phyloP scores from a whole-genome alignment of 2,888 invertebrate genomes.

The Mythimna impura region DNA sequence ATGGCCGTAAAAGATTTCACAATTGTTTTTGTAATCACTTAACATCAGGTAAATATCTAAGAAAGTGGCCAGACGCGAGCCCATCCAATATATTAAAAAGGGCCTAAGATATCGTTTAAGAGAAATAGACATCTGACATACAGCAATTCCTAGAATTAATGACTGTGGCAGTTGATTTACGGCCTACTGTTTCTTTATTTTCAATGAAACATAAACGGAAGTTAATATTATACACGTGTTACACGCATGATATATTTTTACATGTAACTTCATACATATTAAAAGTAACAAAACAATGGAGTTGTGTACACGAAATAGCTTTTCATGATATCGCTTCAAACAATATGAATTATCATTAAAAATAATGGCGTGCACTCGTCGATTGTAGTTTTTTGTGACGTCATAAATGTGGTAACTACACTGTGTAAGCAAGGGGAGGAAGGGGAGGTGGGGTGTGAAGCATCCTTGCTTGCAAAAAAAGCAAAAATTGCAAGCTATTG shows the following conservation, averaged over 20 bases:
- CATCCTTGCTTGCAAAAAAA: neutral
- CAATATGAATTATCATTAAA: slow-evolving; percentile 49
- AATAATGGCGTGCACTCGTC: slow-evolving; percentile 34
- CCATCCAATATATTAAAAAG: neutral
- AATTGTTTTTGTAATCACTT: slow-evolving; percentile 9
- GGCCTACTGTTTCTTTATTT: slow-evolving; percentile 7
- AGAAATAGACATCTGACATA: neutral
- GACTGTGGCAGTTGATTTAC: neutral
- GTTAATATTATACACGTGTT: slow-evolving; percentile 10
- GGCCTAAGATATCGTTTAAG: neutral
- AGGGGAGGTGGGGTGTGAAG: neutral
- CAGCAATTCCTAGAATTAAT: neutral
- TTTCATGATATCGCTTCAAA: slow-evolving; percentile 34
- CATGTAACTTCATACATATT: slow-evolving; percentile 19
- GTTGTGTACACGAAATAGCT: slow-evolving; percentile 18
- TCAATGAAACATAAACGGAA: neutral
- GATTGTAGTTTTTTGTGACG: slow-evolving; percentile 42
- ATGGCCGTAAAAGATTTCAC: neutral
- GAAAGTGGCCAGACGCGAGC: neutral
- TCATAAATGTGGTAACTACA: slow-evolving; percentile 37
- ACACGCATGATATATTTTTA: slow-evolving; percentile 11
- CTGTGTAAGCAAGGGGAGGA: slow-evolving; percentile 1
- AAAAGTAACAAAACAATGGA: slow-evolving; percentile 35
- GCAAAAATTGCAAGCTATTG: slow-evolving; percentile 2
- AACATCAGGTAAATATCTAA: neutral